Evolutionary conservation across 2,888 invertebrate species (phyloP).

Genomic region (Drosophila lutescens): DNA sequence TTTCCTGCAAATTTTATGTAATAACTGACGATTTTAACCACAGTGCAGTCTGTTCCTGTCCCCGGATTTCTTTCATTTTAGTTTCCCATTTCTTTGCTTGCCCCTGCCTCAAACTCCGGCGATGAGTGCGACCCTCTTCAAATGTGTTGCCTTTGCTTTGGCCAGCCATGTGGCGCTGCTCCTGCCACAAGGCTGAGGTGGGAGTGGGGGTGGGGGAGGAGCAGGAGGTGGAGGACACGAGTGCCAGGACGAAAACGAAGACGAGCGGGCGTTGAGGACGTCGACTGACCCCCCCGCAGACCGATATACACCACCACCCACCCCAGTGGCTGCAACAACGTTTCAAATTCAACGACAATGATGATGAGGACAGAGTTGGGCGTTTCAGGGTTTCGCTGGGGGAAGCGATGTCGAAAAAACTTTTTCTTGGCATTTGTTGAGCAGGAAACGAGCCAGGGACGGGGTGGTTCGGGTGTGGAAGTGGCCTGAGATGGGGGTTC

Average conservation of each 20-base stretch:
- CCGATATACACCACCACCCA: constrained; percentile 25
- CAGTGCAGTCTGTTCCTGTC: constrained; percentile 27
- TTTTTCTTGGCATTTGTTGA: constrained; percentile 81
- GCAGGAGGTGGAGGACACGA: constrained; percentile 33
- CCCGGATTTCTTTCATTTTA: constrained; percentile 78
- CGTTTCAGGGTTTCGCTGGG: constrained; percentile 30
- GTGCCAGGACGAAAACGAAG: constrained; percentile 45
- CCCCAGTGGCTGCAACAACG: constrained; percentile 53
- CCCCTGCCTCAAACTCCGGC: constrained; percentile 19
- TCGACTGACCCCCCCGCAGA: constrained; percentile 42
- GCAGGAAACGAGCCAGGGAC: constrained; percentile 66
- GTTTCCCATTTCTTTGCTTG: constrained; percentile 75
- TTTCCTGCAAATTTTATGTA: too few relatives aligned
- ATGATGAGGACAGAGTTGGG: constrained; percentile 46
- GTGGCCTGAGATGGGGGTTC: constrained; percentile 17
- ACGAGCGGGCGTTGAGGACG: constrained; percentile 46
- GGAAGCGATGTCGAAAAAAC: constrained; percentile 59
- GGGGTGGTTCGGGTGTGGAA: constrained; percentile 29
- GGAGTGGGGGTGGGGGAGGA: constrained; percentile 11
- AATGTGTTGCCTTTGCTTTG: constrained; percentile 69
- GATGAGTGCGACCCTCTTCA: constrained; percentile 74
- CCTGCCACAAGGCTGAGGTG: constrained; percentile 54
- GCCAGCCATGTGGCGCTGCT: constrained; percentile 73
- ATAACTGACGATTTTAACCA: background rate
- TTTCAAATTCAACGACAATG: constrained; percentile 57